Conservation (phyloP, 2,113 vertebrate species). For the Cottus gobio region DNA sequence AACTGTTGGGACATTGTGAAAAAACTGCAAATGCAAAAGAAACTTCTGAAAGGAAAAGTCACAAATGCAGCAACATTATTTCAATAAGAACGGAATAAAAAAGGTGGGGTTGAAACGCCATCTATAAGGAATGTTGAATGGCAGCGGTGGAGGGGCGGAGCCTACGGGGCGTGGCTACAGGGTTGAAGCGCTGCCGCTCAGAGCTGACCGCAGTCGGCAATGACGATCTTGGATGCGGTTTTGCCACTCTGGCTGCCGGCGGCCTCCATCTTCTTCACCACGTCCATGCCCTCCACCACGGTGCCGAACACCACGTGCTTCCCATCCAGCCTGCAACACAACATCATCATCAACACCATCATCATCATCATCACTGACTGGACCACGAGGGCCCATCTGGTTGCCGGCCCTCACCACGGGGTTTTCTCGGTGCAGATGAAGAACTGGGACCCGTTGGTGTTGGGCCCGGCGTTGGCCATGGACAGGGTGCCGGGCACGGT, state of each 20-base stretch:
- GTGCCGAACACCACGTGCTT: constrained; percentile 96
- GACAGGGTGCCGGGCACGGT: constrained; percentile 86
- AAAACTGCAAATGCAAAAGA: constrained; percentile 67
- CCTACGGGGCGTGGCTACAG: constrained; percentile 38
- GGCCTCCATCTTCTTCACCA: constrained; percentile 84
- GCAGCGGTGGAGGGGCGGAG: constrained; percentile 16
- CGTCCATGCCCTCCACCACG: constrained; percentile 85
- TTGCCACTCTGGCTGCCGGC: constrained; percentile 85
- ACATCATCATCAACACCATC: neutral
- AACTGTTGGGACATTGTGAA: constrained; percentile 47
- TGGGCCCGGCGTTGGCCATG: constrained; percentile 96
- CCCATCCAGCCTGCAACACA: constrained; percentile 90
- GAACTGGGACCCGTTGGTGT: constrained; percentile 98
- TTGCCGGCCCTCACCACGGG: constrained; percentile 88
- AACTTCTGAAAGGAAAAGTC: constrained; percentile 68
- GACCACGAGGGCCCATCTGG: too few relatives aligned
- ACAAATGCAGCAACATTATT: constrained; percentile 74
- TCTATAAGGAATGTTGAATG: constrained; percentile 75
- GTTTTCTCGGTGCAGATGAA: constrained; percentile 94
- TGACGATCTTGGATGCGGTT: constrained; percentile 80
- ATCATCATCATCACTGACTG: too few relatives aligned
- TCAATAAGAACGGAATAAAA: constrained; percentile 49
- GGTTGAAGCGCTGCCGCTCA: constrained; percentile 55
- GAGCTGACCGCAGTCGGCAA: constrained; percentile 89
- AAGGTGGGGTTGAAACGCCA: constrained; percentile 35